Evolutionary conservation across 2,113 vertebrate genomes (phyloP), one percentile per base, ranked within the genome.

Genomic region (Syngnathus typhle): DNA sequence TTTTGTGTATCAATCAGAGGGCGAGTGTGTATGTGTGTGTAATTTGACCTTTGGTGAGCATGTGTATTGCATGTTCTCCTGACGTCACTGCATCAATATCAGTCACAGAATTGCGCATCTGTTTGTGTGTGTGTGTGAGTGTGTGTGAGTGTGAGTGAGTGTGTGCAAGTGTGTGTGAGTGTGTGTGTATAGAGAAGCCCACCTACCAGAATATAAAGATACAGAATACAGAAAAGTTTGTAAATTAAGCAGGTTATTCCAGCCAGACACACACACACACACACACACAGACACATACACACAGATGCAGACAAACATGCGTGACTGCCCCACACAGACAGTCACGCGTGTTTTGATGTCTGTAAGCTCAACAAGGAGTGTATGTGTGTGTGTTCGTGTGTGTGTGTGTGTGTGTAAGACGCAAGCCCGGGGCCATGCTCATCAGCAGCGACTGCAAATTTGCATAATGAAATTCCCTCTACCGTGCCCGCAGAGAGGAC

Each of bases 391-490:
- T 51, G 18, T 76, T 67, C 69, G 67, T 76, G 76, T 70, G 46
- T 68, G 15, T 60, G 74, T 19, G 77, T 65, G 64, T 44, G 72
- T 47, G 56, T 12, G 78, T 7, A 70, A 83, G 78, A 78, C 66
- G 80, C 74, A 79, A 80, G 84, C 84, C 76, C 73, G 70, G 76
- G 82, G 86, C 74, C 79, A 82, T 74, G 84, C 82, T 87, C 82
- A 87, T 88, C 88, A 86, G 77, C 81, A 76, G 66, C 83, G 81
- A 87, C 70, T 75, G 60, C 7, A 78, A 78, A 86, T 89, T 85
- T 86, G 80, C 85, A 88, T 88, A 85, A 87, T 86, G 80, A 87
- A 85, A 88, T 86, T 78, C 81, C 72, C 85, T 80, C 84, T 82
- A 77, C 82, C 82, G 5, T 75, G 32, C 72, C 15, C 56, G 70